phyloP scores from a whole-genome alignment of 2,113 vertebrate genomes.

The Leucopternis melanops region DNA sequence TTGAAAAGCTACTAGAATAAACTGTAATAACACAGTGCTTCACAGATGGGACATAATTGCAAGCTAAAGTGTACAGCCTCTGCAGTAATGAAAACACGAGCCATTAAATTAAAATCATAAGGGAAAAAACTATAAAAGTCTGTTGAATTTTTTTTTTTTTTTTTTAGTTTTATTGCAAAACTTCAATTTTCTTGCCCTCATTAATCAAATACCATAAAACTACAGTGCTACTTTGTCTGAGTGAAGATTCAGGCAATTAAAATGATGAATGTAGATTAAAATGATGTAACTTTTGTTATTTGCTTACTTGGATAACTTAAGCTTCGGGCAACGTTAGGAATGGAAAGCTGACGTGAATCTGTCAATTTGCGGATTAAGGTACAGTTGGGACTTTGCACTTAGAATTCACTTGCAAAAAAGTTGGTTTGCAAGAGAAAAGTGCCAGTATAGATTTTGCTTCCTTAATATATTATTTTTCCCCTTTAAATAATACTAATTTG shows the following conservation, averaged over 20 bases:
- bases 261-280: constrained; percentile 76
- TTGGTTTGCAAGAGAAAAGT: not conserved
- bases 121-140: constrained; percentile 80
- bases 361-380: constrained; percentile 30
- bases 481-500: not conserved
- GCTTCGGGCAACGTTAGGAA: constrained; percentile 44
- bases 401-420: not conserved
- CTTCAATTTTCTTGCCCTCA: constrained; percentile 85
- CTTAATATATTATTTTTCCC: not conserved
- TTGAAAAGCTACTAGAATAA: constrained; percentile 87
- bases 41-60: constrained; percentile 86
- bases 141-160: constrained; percentile 74
- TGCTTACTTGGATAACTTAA: constrained; percentile 47
- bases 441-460: not conserved
- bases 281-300: constrained; percentile 76
- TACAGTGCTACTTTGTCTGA: constrained; percentile 74
- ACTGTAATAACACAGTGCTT: constrained; percentile 85
- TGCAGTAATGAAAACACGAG: constrained; percentile 82
- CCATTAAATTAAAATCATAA: constrained; percentile 88
- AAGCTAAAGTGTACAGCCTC: constrained; percentile 84
- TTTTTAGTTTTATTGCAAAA: constrained; percentile 82
- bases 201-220: constrained; percentile 85
- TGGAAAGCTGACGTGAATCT: constrained; percentile 39
- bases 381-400: not conserved
- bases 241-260: constrained; percentile 74